Evolutionary conservation across 1,140 invertebrate species (phyloP), one percentile per base, ranked within the genome.

Genomic region (Lanistes nyassanus): DNA sequence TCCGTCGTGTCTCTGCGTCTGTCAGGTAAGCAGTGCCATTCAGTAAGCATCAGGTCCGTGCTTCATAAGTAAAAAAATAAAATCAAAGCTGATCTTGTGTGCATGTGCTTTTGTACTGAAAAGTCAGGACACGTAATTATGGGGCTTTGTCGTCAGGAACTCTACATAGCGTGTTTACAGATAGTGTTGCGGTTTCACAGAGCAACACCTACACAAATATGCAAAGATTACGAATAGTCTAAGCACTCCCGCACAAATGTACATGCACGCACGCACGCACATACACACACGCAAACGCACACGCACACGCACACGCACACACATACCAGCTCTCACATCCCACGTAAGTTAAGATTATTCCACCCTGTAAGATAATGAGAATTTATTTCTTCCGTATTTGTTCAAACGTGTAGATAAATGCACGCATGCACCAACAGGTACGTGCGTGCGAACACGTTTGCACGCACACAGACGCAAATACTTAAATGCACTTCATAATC

Each of bases 291-390:
- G 31, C 37, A 70, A 7, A 39, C 53, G 55, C n/a, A 70, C 55
- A 70, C 34, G 31, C 34, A 64, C n/a, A 76, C 47, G 26, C 51
- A 56, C 29, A 58, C 65, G 58, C 51, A 34, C 51, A 39, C 64
- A 58, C 53, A 69, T n/a, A 34, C 74, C 37, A 6, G 37, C 42
- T 69, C 55, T 58, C 68, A 53, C 42, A 6, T n/a, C n/a, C n/a
- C n/a, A n/a, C 47, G 67, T 42, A 21, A 23, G 51, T 11, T 23
- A 23, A 74, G 29, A 64, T 36, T 13, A 5, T 34, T 21, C 31
- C 60, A 64, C 60, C 31, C 26, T 34, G 29, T 34, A 29, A 64
- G 31, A 31, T 36, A 64, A 7, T 16, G 9, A 64, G 4, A 19
- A 29, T 36, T 36, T 36, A 29, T 16, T 13, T 36, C 26, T 36